Percentiles rank a stretch among this genome's conserved stretches.
phyloP scores from a whole-genome alignment of 2,797 vertebrate species.

The Mallotus villosus region DNA sequence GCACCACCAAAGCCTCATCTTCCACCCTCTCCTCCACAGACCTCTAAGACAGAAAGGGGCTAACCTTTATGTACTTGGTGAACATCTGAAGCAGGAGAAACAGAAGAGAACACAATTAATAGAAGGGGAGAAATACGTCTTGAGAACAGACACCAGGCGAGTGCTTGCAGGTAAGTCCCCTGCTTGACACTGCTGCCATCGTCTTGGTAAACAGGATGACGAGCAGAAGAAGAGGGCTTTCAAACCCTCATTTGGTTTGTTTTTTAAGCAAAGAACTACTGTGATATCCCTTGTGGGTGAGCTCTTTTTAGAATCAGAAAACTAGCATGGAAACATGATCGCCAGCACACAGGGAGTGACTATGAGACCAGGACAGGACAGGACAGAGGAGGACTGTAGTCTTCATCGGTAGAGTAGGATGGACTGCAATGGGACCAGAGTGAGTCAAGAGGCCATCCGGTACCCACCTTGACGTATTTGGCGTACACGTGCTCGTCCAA shows the following conservation, averaged over 20 bases:
- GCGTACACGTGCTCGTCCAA: conserved; percentile 97
- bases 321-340: no score
- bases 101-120: conserved; percentile 46
- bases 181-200: no score
- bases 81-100: conserved; percentile 92
- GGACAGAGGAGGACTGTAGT: no score
- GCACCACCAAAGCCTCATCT: conserved; percentile 5
- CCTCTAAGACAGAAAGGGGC: conserved; percentile 75
- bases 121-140: conserved; percentile 48
- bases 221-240: no score
- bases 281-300: no score
- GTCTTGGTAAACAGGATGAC: no score
- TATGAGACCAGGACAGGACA: no score
- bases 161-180: no score
- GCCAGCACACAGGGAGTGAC: not conserved
- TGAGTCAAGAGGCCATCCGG: not conserved
- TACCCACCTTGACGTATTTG: conserved; percentile 95
- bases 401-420: no score
- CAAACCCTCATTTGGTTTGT: no score
- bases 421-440: conserved; percentile 47
- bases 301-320: no score
- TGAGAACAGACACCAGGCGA: conserved; percentile 36
- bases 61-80: conserved; percentile 99
- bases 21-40: conserved; percentile 29
- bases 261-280: no score